These are phyloP conservation scores for Acyrthosiphon pisum DNA, from an alignment of 1,140 invertebrate genomes.

Conservation along the genomic window DNA sequence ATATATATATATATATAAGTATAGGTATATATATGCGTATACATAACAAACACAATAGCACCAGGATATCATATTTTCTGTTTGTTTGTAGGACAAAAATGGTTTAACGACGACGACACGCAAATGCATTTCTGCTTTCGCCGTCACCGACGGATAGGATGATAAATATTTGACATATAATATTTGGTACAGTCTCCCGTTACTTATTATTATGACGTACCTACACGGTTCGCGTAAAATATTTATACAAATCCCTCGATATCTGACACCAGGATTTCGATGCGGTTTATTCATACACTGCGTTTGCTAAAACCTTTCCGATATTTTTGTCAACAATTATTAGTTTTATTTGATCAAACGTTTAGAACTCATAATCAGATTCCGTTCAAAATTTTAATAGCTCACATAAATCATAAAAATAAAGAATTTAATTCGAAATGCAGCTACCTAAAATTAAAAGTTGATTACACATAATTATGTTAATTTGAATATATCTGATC, in stretches of 20 bases:
- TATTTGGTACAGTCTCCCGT: background rate
- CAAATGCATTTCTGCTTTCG: background rate
- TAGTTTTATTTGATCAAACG: background rate
- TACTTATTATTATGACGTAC: background rate
- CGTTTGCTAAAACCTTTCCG: background rate
- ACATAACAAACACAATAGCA: background rate
- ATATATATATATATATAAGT: too few species aligned
- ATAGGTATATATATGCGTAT: background rate
- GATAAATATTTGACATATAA: slow-evolving; percentile 24
- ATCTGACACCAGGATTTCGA: background rate
- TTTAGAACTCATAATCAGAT: background rate
- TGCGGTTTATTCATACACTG: background rate
- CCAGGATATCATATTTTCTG: slow-evolving; percentile 5
- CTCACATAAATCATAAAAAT: background rate
- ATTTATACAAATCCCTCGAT: background rate
- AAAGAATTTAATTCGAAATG: background rate
- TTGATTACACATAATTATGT: too few species aligned
- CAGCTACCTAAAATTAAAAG: too few species aligned
- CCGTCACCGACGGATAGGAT: background rate
- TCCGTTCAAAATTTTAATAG: background rate
- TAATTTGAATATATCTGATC: too few species aligned
- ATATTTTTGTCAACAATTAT: background rate
- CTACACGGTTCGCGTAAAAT: background rate
- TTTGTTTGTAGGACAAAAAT: background rate
- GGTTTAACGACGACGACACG: background rate